Conservation (phyloP, 2,113 vertebrate genomes). For the Spheniscus mendiculus region DNA sequence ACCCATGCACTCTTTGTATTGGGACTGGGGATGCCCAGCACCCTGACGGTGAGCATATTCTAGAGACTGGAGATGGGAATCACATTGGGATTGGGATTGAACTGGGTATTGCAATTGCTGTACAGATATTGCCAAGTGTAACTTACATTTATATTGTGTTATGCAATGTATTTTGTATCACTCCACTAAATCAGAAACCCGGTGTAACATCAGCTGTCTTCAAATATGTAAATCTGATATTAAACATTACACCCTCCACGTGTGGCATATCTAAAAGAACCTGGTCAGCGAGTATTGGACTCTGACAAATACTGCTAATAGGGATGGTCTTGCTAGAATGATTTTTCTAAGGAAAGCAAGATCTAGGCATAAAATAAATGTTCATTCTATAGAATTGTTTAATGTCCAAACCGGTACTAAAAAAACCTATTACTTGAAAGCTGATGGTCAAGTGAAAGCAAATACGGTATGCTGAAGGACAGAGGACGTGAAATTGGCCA, state of each 20-base stretch:
- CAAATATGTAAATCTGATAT: background rate
- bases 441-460: background rate
- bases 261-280: background rate
- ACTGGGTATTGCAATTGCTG: background rate
- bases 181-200: background rate
- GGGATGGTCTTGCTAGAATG: background rate
- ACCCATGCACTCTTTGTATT: too few species aligned
- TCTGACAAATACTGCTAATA: background rate
- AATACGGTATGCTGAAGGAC: background rate
- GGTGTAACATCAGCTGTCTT: fast-evolving
- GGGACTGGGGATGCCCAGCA: background rate
- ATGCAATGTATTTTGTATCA: background rate
- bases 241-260: fast-evolving
- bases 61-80: background rate
- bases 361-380: background rate
- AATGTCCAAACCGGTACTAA: background rate
- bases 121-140: background rate
- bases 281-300: background rate
- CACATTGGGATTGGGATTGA: background rate
- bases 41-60: background rate
- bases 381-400: background rate
- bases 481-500: background rate
- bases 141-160: background rate
- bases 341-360: background rate
- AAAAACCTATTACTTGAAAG: background rate